Evolutionary conservation across 2,888 invertebrate genomes (phyloP).

Genomic region (Zaprionus obscuricornis): DNA sequence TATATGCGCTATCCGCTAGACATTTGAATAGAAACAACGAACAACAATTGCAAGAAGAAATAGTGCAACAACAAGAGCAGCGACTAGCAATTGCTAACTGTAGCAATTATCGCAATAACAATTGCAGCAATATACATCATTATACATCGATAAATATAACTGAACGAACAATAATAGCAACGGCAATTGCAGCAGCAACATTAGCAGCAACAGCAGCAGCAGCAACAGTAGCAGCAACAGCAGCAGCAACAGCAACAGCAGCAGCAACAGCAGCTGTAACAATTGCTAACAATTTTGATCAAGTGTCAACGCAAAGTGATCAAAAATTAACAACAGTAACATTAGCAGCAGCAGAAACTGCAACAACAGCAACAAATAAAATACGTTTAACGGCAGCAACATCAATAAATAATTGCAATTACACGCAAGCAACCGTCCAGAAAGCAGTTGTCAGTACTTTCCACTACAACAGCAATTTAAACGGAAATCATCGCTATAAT

Average conservation of each 20-base stretch:
- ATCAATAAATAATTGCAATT: slow-evolving; percentile 16
- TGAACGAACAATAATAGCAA: background rate
- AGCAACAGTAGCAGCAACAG: background rate
- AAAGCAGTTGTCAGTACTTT: slow-evolving; percentile 20
- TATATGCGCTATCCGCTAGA: no score
- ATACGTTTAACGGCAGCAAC: slow-evolving; percentile 4
- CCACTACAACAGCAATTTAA: slow-evolving; percentile 8
- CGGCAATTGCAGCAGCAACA: background rate
- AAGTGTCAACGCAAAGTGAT: background rate
- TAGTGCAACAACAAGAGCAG: slow-evolving; percentile 2
- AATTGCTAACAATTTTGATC: slow-evolving; percentile 11
- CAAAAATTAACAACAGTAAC: slow-evolving; percentile 19
- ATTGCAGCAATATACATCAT: slow-evolving; percentile 6
- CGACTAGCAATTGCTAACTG: slow-evolving; percentile 2
- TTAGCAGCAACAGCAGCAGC: background rate
- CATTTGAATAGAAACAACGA: slow-evolving; percentile 1
- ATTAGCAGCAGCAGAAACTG: background rate
- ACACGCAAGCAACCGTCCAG: slow-evolving; percentile 38
- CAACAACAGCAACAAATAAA: slow-evolving; percentile 18
- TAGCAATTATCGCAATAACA: no score
- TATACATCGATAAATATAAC: background rate
- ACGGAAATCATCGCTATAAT: no score
- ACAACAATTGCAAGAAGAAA: slow-evolving; percentile 2
- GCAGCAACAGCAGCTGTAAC: slow-evolving; percentile 5
- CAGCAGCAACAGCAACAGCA: background rate